A percentile compares a stretch with the other conserved stretches of the same genome.
These are phyloP conservation scores for Eremophila alpestris DNA, from an alignment of 2,797 vertebrate species.

Conservation along the genomic window DNA sequence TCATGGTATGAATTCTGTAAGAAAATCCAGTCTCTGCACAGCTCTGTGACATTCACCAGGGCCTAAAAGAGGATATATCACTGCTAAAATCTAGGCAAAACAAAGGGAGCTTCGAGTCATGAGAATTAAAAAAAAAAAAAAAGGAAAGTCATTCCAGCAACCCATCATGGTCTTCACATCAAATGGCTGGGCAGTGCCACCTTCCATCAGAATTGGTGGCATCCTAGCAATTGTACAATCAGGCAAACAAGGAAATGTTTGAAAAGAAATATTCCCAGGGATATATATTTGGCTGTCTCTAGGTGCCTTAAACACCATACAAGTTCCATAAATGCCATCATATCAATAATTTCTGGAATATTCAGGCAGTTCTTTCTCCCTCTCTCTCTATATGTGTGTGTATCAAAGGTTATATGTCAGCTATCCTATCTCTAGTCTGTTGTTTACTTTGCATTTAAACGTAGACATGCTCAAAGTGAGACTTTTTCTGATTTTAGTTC, in stretches of 20 bases:
- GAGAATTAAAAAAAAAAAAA: neutral
- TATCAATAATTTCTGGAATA: neutral
- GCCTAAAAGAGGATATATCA: neutral
- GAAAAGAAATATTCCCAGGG: neutral
- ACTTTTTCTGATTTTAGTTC: neutral
- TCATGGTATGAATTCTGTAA: neutral
- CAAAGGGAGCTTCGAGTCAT: neutral
- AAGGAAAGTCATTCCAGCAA: neutral
- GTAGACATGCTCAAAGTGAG: neutral
- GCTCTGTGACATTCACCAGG: neutral
- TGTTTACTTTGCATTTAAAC: neutral
- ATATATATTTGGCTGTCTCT: neutral
- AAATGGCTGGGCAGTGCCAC: neutral
- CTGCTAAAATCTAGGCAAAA: neutral
- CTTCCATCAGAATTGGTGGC: neutral
- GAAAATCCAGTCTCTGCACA: neutral
- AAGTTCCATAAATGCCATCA: neutral
- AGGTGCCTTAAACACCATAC: neutral
- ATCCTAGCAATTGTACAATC: neutral
- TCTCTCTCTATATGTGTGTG: accelerated
- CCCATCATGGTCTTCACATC: too few species aligned
- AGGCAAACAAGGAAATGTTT: neutral
- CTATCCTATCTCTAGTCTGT: neutral
- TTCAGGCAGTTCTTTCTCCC: neutral
- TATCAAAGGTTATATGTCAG: neutral